Evolutionary conservation across 2,797 vertebrate species (phyloP).

Genomic region (Phoxinus dragarum): DNA sequence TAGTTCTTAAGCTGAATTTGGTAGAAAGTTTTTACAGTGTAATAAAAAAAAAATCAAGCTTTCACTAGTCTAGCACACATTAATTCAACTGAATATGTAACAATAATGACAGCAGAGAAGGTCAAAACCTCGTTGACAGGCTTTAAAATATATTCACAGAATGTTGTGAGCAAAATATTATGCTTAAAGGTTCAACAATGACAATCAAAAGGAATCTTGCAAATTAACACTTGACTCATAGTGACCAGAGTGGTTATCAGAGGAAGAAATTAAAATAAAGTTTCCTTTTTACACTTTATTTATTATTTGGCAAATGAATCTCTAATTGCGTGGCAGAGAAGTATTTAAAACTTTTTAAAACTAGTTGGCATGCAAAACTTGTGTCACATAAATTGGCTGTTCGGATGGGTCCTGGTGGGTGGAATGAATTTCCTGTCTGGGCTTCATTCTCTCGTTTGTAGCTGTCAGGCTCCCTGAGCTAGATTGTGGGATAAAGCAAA

Average conservation of each 20-base stretch:
- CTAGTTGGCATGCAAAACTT: conserved; percentile 9
- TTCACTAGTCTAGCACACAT: not conserved
- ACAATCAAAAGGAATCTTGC: not conserved
- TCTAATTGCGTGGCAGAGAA: not conserved
- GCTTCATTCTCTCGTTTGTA: conserved; percentile 17
- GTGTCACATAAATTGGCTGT: conserved; percentile 25
- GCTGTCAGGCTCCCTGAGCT: not conserved
- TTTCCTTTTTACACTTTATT: not conserved
- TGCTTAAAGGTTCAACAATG: not conserved
- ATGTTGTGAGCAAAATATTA: not conserved
- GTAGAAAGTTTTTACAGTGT: not conserved
- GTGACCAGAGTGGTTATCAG: not conserved
- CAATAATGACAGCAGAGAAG: not conserved
- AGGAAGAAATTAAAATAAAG: not conserved
- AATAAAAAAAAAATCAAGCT: not conserved
- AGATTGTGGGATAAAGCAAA: conserved; percentile 24
- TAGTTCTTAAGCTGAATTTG: not conserved
- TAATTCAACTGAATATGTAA: not conserved
- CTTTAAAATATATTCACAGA: not conserved
- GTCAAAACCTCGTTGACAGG: not conserved
- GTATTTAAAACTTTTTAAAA: conserved; percentile 11
- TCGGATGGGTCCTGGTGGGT: conserved; percentile 29
- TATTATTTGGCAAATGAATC: not conserved
- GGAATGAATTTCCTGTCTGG: conserved; percentile 41
- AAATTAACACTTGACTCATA: not conserved